These are phyloP conservation scores for Pomatostomus ruficeps DNA, from an alignment of 2,113 vertebrate genomes.

Conservation along the genomic window DNA sequence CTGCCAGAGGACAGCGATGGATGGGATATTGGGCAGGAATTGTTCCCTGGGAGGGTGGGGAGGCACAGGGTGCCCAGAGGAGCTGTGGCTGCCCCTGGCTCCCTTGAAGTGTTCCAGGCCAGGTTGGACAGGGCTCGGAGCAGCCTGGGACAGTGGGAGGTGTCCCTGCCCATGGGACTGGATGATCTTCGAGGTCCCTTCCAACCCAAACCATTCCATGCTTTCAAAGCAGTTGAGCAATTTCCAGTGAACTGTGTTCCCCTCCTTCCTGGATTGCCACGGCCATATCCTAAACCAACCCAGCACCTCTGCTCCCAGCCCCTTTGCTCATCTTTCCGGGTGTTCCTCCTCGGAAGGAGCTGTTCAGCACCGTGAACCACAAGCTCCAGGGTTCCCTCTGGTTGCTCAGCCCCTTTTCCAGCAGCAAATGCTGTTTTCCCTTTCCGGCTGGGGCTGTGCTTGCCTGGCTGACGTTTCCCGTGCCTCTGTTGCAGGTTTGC, in stretches of 20 bases:
- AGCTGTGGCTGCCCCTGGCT: background rate
- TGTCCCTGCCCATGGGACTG: fast-evolving
- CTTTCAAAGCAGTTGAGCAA: background rate
- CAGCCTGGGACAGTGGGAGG: fast-evolving
- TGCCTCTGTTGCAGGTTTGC: conserved; percentile 82
- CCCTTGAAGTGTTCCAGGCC: background rate
- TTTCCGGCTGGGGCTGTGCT: background rate
- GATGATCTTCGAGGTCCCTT: background rate
- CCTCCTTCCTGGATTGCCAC: background rate
- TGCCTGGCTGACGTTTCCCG: fast-evolving
- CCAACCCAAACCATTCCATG: background rate
- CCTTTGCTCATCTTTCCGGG: background rate
- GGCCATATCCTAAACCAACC: background rate
- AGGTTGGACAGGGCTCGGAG: background rate
- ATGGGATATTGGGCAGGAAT: background rate
- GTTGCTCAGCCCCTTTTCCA: background rate
- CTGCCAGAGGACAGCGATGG: background rate
- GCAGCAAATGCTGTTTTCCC: background rate
- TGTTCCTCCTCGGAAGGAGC: background rate
- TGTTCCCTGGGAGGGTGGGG: fast-evolving
- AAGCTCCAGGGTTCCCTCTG: background rate
- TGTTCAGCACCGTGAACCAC: background rate
- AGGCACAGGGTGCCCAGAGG: fast-evolving
- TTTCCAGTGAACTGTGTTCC: background rate
- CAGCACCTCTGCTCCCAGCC: background rate